A percentile compares a stretch with the other conserved stretches of the same genome.
These are phyloP conservation scores for Smittia aterrima DNA, from an alignment of 2,888 invertebrate species.

Conservation along the genomic window DNA sequence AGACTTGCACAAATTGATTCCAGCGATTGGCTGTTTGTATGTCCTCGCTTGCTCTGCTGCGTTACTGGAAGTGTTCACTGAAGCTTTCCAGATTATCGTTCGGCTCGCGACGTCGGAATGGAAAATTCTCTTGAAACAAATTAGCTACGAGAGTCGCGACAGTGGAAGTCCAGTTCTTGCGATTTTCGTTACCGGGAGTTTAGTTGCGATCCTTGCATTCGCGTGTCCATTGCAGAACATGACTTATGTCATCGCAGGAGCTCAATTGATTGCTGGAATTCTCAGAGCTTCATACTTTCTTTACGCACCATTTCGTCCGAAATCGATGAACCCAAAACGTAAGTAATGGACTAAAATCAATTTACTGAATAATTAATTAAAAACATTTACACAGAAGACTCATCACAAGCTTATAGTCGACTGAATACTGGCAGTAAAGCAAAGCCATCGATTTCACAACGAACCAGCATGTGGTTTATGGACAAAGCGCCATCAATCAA, in stretches of 20 bases:
- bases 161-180: slow-evolving; percentile 60
- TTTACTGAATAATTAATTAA: not conserved
- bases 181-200: slow-evolving; percentile 58
- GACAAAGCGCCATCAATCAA: slow-evolving; percentile 39
- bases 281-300: slow-evolving; percentile 52
- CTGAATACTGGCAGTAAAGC: slow-evolving; percentile 43
- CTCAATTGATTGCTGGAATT: slow-evolving; percentile 50
- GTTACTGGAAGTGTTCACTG: slow-evolving; percentile 58
- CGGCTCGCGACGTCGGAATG: slow-evolving; percentile 59
- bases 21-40: slow-evolving; percentile 58
- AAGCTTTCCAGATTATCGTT: slow-evolving; percentile 56
- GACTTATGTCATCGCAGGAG: slow-evolving; percentile 53
- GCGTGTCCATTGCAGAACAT: slow-evolving; percentile 59
- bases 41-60: slow-evolving; percentile 57
- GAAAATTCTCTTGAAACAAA: slow-evolving; percentile 57
- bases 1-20: slow-evolving; percentile 58
- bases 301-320: slow-evolving; percentile 52
- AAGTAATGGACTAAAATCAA: slow-evolving; percentile 42
- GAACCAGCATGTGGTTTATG: slow-evolving; percentile 39
- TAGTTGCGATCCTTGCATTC: slow-evolving; percentile 59
- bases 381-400: slow-evolving; percentile 46
- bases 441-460: slow-evolving; percentile 40
- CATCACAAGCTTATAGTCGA: slow-evolving; percentile 53
- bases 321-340: slow-evolving; percentile 51
- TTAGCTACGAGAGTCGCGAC: slow-evolving; percentile 57